Evolutionary conservation across 2,113 vertebrate genomes (phyloP).

Genomic region (Neolamprologus devosi): DNA sequence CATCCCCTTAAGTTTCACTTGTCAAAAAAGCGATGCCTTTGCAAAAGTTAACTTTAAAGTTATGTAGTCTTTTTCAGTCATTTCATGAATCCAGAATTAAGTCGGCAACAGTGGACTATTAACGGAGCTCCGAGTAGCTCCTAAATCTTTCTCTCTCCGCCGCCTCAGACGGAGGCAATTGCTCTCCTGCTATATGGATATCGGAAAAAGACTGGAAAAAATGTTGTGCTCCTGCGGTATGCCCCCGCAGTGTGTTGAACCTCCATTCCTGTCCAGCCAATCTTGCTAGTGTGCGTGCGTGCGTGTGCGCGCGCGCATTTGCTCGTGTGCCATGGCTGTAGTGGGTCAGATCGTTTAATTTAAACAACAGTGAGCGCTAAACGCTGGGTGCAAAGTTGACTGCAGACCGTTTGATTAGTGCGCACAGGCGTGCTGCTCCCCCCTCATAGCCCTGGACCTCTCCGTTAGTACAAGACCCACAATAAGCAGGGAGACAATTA

Average conservation of each 20-base stretch:
- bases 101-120: not conserved
- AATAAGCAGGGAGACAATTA: not conserved
- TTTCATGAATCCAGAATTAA: conserved; percentile 13
- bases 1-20: not conserved
- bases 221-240: not conserved
- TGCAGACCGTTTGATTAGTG: not conserved
- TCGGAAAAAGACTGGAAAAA: not conserved
- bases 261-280: not conserved
- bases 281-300: not conserved
- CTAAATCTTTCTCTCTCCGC: not conserved
- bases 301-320: not conserved
- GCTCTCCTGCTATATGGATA: not conserved
- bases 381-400: conserved; percentile 12
- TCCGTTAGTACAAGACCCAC: not conserved
- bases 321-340: not conserved
- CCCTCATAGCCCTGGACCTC: not conserved
- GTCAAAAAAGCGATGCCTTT: not conserved
- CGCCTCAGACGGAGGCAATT: not conserved
- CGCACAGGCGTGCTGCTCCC: not conserved
- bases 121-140: not conserved
- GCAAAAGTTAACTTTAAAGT: not conserved
- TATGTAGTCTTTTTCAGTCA: not conserved
- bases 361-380: not conserved
- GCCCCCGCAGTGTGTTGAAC: not conserved
- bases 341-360: not conserved